Base-by-base conservation (phyloP, 1,140 invertebrate genomes). In the Mizuhopecten yessoensis region DNA sequence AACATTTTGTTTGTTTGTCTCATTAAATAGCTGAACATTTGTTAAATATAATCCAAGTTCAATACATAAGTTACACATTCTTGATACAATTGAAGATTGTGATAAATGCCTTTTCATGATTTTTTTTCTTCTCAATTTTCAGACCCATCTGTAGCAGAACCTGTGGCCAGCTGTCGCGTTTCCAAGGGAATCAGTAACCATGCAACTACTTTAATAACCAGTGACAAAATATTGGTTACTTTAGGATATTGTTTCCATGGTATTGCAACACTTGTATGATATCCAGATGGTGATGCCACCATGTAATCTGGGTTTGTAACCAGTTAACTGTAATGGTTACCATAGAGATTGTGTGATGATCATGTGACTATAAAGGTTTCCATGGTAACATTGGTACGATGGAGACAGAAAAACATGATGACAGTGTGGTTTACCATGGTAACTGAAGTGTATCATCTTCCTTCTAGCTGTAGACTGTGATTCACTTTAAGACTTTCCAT, bases 401-500 rank as follows among this genome's bases (percentile, higher is more conserved):
- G 23, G n/a, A 23, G 11, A 75, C 57, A 75, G 29, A 5, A 39
- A 45, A 75, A 49, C 36, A 75, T 75, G 57, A 75, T 5, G 29
- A 29, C 57, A 9, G n/a, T 29, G 23, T 29, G 57, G 57, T 75
- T 75, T 29, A 75, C n/a, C 5, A 75, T 75, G 9, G 57, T 29
- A 75, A 29, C 36, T 39, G 36, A 39, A 13, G 17, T 29, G 10
- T 75, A 20, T 75, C 57, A 75, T 75, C 57, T 75, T 75, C 57
- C 57, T 75, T n/a, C 57, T 75, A 75, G 57, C 57, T 75, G 57
- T 75, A 75, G 57, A 75, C 57, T 75, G 57, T 75, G 57, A 75
- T 75, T 75, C 57, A 75, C 57, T 75, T 75, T 29, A 75, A 75
- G 57, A 75, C 57, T 75, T 29, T 75, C n/a, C 57, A 75, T 11